A percentile compares a stretch with the other conserved stretches of the same genome.
phyloP scores from a whole-genome alignment of 1,140 invertebrate species.

The Daktulosphaira vitifoliae region DNA sequence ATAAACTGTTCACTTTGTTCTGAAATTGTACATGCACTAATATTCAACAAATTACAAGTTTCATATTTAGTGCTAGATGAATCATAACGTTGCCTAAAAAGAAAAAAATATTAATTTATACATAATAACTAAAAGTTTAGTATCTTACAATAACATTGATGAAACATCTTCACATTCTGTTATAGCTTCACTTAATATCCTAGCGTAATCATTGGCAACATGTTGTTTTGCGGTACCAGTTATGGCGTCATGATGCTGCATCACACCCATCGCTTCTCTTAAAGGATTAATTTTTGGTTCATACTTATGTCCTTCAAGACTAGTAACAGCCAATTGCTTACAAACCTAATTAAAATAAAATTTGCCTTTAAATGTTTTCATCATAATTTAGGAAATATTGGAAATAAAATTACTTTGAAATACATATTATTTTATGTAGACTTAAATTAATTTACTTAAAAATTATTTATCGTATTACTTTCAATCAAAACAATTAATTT shows the following conservation, averaged over 20 bases:
- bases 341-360: constrained; percentile 1
- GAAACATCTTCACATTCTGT: constrained; percentile 32
- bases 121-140: not conserved
- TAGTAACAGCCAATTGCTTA: constrained; percentile 7
- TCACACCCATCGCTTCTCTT: constrained; percentile 56
- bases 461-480: too few relatives aligned
- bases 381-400: too few relatives aligned
- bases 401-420: too few relatives aligned
- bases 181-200: constrained; percentile 55
- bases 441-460: too few relatives aligned
- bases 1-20: constrained; percentile 44
- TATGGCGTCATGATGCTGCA: constrained; percentile 87
- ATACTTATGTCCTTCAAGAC: not conserved
- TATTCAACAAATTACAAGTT: constrained; percentile 44
- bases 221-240: constrained; percentile 88
- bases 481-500: too few relatives aligned
- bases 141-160: constrained; percentile 23
- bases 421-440: too few relatives aligned
- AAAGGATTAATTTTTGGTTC: constrained; percentile 1
- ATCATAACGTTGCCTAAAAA: constrained; percentile 32
- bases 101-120: too few relatives aligned
- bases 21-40: constrained; percentile 47
- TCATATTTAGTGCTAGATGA: not conserved
- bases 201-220: constrained; percentile 77
- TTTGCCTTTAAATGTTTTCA: too few relatives aligned